A percentile compares a stretch with the other conserved stretches of the same genome.
Conservation (phyloP, 2,113 vertebrate genomes). For the Desmodus rotundus region DNA sequence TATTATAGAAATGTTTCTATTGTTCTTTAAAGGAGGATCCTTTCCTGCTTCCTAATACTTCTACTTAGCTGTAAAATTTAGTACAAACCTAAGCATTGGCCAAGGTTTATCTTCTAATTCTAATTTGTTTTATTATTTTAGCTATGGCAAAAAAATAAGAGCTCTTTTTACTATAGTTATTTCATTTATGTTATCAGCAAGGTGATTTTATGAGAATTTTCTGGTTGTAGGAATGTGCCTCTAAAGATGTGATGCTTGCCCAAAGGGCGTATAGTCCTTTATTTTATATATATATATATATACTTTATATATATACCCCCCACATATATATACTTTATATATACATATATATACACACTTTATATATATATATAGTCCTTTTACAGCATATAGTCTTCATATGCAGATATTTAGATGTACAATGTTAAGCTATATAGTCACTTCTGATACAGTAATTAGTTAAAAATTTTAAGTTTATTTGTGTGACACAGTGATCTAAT, state of each 20-base stretch:
- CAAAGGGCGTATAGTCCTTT: no score
- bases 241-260: neutral
- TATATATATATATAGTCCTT: no score
- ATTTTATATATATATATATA: no score
- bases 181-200: neutral
- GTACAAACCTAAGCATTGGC: constrained; percentile 4
- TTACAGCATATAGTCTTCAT: neutral
- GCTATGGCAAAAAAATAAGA: neutral
- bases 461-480: neutral
- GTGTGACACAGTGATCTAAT: neutral
- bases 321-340: no score
- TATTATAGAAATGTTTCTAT: constrained; percentile 50
- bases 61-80: constrained; percentile 51
- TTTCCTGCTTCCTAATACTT: constrained; percentile 15
- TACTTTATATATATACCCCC: no score
- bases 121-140: constrained; percentile 7
- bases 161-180: neutral
- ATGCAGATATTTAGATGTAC: neutral
- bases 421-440: neutral
- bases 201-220: neutral
- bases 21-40: neutral
- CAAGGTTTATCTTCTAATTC: constrained; percentile 28
- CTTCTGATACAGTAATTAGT: neutral
- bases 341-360: no score
- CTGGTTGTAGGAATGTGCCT: neutral